Evolutionary conservation across 2,113 vertebrate genomes (phyloP).

Genomic region (Hemiscyllium ocellatum): DNA sequence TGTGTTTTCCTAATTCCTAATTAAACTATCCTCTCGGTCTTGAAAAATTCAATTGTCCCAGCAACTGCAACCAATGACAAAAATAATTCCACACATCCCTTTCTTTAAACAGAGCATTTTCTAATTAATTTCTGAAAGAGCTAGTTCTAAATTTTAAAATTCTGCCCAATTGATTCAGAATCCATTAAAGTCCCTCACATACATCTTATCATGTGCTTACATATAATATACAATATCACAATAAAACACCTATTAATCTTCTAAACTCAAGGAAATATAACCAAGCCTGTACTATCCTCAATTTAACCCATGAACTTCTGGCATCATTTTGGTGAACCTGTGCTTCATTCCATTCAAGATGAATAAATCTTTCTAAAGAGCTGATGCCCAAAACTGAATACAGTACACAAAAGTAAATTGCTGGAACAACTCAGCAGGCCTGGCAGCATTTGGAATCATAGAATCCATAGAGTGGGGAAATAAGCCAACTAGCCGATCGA

Average conservation of each 20-base stretch:
- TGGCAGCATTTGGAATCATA: too few species aligned
- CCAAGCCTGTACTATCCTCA: background rate
- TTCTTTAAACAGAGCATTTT: background rate
- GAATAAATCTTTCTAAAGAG: background rate
- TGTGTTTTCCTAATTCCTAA: too few species aligned
- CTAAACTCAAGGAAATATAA: background rate
- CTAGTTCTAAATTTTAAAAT: background rate
- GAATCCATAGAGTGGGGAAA: too few species aligned
- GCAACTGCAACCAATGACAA: background rate
- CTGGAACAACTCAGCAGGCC: too few species aligned
- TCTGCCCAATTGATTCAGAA: background rate
- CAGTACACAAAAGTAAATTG: too few species aligned
- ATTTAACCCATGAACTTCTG: background rate
- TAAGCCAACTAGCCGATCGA: too few species aligned
- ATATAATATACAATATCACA: background rate
- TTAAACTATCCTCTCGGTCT: background rate
- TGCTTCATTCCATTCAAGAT: background rate
- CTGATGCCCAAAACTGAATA: too few species aligned
- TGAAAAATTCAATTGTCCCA: background rate
- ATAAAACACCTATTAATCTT: background rate
- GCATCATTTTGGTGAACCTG: background rate
- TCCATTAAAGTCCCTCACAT: background rate
- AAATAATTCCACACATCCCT: background rate
- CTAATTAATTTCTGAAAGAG: background rate
- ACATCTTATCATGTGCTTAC: background rate